Evolutionary conservation across 2,888 invertebrate species (phyloP).

Genomic region (Ptilodon capucinus): DNA sequence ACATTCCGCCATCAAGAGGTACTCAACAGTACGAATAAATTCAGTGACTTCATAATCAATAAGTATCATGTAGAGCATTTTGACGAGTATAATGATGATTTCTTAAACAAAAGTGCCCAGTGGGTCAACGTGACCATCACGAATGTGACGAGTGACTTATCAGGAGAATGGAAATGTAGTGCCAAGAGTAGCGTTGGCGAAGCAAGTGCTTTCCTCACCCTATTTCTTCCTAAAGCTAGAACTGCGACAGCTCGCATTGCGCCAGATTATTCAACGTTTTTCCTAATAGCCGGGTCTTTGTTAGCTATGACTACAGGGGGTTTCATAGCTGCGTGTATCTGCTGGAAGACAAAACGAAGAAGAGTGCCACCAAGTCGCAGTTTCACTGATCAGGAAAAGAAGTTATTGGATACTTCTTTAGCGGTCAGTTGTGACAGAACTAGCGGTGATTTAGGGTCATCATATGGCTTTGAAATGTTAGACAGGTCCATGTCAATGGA

Average conservation of each 20-base stretch:
- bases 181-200: constrained; percentile 87
- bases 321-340: constrained; percentile 71
- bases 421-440: constrained; percentile 84
- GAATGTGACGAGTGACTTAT: constrained; percentile 91
- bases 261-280: constrained; percentile 88
- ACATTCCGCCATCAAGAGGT: constrained; percentile 85
- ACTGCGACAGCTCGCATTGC: constrained; percentile 89
- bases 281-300: constrained; percentile 87
- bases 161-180: constrained; percentile 92
- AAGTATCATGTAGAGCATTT: constrained; percentile 55
- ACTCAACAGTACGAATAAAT: constrained; percentile 55
- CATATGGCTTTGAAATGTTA: constrained; percentile 79
- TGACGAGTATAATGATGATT: constrained; percentile 67
- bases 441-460: constrained; percentile 84
- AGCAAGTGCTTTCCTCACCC: constrained; percentile 83
- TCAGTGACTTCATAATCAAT: constrained; percentile 60
- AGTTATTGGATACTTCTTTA: constrained; percentile 90
- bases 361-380: constrained; percentile 86
- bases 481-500: constrained; percentile 73
- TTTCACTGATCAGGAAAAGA: constrained; percentile 94
- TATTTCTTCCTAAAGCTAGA: constrained; percentile 79
- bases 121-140: constrained; percentile 93
- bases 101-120: constrained; percentile 75
- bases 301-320: constrained; percentile 86
- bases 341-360: constrained; percentile 87